Evolutionary conservation across 2,888 invertebrate genomes (phyloP).

Genomic region (Lasioglossum calceatum): DNA sequence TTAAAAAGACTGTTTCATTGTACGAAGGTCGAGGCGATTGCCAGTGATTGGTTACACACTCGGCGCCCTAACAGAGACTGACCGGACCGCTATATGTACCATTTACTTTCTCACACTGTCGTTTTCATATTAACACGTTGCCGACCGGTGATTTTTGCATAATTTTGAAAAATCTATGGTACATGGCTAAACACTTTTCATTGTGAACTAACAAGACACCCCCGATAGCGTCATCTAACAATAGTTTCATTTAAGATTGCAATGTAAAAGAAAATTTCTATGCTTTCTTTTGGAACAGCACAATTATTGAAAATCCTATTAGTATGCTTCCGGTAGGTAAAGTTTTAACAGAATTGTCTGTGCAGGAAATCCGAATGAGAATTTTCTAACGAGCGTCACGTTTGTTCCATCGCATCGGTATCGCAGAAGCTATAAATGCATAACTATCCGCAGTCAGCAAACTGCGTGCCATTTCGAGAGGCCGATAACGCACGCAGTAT

Average conservation of each 20-base stretch:
- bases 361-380: background rate
- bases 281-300: too few relatives aligned
- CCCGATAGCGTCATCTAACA: too few relatives aligned
- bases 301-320: too few relatives aligned
- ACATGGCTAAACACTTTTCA: too few relatives aligned
- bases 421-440: background rate
- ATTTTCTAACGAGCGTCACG: background rate
- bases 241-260: too few relatives aligned
- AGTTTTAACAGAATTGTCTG: background rate
- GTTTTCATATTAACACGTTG: background rate
- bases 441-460: background rate
- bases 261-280: too few relatives aligned
- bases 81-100: background rate
- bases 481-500: background rate
- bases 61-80: background rate
- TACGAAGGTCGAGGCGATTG: background rate
- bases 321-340: too few relatives aligned
- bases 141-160: too few relatives aligned
- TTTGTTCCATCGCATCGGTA: background rate
- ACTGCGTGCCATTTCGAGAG: background rate
- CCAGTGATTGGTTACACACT: background rate
- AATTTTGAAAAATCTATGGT: too few relatives aligned
- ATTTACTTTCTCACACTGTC: background rate
- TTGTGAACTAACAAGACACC: too few relatives aligned
- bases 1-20: background rate